These are phyloP conservation scores for Drosophila bifasciata DNA, from an alignment of 1,140 invertebrate species.

Conservation along the genomic window DNA sequence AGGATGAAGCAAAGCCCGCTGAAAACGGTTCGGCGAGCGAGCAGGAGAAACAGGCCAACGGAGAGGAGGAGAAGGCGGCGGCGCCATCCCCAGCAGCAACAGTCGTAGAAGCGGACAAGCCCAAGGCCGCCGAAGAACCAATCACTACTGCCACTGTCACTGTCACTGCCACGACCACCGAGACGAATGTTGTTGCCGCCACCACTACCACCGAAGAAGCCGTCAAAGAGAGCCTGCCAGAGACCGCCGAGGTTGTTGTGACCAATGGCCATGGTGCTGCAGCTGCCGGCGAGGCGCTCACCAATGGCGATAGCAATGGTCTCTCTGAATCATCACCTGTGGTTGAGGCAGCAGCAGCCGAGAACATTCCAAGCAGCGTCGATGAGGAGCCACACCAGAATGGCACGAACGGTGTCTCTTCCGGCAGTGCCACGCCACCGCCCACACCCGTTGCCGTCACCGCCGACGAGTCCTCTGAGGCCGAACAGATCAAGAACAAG, in stretches of 20 bases:
- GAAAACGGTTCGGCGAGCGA: conserved; percentile 72
- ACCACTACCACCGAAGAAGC: conserved; percentile 46
- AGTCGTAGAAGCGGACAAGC: conserved; percentile 47
- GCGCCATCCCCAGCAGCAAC: conserved; percentile 30
- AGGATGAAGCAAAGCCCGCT: conserved; percentile 54
- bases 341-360: conserved; percentile 47
- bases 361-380: conserved; percentile 57
- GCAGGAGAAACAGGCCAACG: conserved; percentile 64
- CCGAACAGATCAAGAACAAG: conserved; percentile 73
- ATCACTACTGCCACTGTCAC: conserved; percentile 19
- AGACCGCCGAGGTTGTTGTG: conserved; percentile 56
- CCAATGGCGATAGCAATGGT: conserved; percentile 70
- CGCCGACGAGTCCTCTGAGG: conserved; percentile 49
- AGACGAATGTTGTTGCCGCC: conserved; percentile 74
- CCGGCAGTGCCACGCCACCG: conserved; percentile 62
- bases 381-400: conserved; percentile 71
- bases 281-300: conserved; percentile 44
- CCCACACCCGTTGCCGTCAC: conserved; percentile 61
- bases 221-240: conserved; percentile 34
- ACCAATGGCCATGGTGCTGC: conserved; percentile 67
- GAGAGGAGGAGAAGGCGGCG: conserved; percentile 54
- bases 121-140: conserved; percentile 40
- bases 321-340: conserved; percentile 60
- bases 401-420: conserved; percentile 63
- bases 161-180: conserved; percentile 35